These are phyloP conservation scores for Pachypanchax playfairii DNA, from an alignment of 2,113 vertebrate species.

Conservation along the genomic window DNA sequence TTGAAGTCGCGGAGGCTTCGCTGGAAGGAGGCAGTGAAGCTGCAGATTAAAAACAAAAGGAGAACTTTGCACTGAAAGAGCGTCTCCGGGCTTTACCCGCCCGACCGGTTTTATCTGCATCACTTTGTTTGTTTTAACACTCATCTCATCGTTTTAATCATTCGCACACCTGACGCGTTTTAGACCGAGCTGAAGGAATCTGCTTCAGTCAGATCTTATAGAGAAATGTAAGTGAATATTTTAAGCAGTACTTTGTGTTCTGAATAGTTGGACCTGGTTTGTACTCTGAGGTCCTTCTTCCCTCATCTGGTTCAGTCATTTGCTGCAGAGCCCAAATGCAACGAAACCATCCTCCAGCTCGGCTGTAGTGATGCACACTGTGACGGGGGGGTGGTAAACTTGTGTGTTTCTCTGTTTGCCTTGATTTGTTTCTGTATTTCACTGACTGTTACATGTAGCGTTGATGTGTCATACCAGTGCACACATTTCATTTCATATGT, in stretches of 20 bases:
- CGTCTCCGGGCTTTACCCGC: slow-evolving; percentile 24
- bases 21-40: slow-evolving; percentile 39
- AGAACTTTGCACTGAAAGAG: slow-evolving; percentile 72
- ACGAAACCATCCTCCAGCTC: slow-evolving; percentile 42
- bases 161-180: slow-evolving; percentile 20
- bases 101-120: slow-evolving; percentile 46
- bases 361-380: slow-evolving; percentile 73
- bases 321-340: slow-evolving; percentile 37
- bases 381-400: slow-evolving; percentile 54
- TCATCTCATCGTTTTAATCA: slow-evolving; percentile 32
- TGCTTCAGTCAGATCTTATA: neutral
- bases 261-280: no score
- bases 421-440: slow-evolving; percentile 68
- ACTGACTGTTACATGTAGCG: slow-evolving; percentile 81
- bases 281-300: slow-evolving; percentile 30
- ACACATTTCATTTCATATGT: slow-evolving; percentile 24
- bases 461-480: slow-evolving; percentile 73
- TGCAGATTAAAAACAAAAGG: neutral
- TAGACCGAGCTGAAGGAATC: slow-evolving; percentile 29
- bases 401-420: slow-evolving; percentile 45
- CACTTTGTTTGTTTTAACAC: slow-evolving; percentile 48
- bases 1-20: slow-evolving; percentile 56
- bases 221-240: neutral
- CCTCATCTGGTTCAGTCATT: slow-evolving; percentile 31
- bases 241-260: slow-evolving; percentile 47